Conservation (phyloP, 2,113 vertebrate species). For the Laterallus jamaicensis region DNA sequence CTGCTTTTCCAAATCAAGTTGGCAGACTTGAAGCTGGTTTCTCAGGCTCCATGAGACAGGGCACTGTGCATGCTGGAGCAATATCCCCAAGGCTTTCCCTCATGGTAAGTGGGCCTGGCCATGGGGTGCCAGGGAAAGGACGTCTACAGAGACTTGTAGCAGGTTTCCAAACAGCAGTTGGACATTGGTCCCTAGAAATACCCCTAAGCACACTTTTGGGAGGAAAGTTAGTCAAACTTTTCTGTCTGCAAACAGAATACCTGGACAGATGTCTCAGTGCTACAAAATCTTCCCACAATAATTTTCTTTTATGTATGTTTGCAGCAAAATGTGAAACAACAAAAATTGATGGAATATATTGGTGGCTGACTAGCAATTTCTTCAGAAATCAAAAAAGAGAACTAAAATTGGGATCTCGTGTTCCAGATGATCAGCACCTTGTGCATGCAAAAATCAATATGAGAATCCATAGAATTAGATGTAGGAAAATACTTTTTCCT, state of each 20-base stretch:
- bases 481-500: slow-evolving; percentile 5
- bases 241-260: neutral
- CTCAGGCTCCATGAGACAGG: neutral
- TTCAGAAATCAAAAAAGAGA: neutral
- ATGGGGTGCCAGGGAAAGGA: neutral
- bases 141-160: neutral
- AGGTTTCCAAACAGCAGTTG: neutral
- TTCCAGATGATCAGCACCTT: neutral
- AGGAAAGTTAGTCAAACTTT: neutral
- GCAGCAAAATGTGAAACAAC: neutral
- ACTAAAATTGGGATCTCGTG: neutral
- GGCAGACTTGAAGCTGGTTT: neutral
- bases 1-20: neutral
- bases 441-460: neutral
- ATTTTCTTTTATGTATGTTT: neutral
- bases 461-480: neutral
- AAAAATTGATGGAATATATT: neutral
- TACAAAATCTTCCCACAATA: neutral
- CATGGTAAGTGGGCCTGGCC: neutral
- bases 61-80: accelerated
- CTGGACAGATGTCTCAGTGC: neutral
- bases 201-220: neutral
- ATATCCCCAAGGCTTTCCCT: neutral
- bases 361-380: neutral
- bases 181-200: neutral